Evolutionary conservation across 2,113 vertebrate species (phyloP).

Genomic region (Pterocles gutturalis): DNA sequence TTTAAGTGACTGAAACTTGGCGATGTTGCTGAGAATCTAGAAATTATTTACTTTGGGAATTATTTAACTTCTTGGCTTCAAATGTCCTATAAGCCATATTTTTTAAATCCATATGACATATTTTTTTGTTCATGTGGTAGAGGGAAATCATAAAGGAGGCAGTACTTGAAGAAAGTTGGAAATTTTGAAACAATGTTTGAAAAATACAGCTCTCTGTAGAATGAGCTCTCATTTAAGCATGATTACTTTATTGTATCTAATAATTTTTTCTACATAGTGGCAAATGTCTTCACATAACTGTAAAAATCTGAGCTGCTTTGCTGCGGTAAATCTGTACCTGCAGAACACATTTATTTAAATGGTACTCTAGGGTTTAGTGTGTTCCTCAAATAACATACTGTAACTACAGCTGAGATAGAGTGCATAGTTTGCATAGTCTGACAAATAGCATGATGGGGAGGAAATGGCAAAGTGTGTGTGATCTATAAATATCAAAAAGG

Average conservation of each 20-base stretch:
- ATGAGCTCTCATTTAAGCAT: not conserved
- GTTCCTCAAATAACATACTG: not conserved
- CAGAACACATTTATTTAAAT: not conserved
- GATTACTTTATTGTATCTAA: not conserved
- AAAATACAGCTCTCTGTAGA: not conserved
- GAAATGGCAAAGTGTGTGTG: not conserved
- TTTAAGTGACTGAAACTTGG: not conserved
- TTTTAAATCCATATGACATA: not conserved
- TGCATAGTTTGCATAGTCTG: not conserved
- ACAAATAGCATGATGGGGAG: not conserved
- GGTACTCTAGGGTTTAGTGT: not conserved
- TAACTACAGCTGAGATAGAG: not conserved
- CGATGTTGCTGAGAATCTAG: not conserved
- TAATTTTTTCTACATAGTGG: not conserved
- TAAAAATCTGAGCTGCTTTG: not conserved
- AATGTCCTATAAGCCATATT: not conserved
- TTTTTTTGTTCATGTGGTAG: not conserved
- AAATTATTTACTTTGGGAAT: not conserved
- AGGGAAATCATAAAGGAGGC: not conserved
- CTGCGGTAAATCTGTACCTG: not conserved
- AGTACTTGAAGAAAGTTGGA: not conserved
- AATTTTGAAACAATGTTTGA: not conserved
- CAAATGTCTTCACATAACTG: not conserved
- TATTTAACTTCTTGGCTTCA: not conserved
- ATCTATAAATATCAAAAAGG: not conserved